Percentiles rank a stretch among this genome's conserved stretches.
phyloP scores from a whole-genome alignment of 2,113 vertebrate species.

The Xenopus laevis region DNA sequence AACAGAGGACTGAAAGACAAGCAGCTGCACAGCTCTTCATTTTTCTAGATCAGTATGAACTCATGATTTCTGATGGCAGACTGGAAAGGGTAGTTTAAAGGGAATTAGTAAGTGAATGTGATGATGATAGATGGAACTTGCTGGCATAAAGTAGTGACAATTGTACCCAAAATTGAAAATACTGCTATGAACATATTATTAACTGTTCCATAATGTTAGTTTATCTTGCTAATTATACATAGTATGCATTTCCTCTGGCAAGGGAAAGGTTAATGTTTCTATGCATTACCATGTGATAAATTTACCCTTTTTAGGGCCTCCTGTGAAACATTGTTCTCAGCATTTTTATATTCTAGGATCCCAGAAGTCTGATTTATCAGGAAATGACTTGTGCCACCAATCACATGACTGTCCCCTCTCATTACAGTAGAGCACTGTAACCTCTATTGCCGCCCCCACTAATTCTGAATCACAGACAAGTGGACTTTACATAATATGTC shows the following conservation, averaged over 20 bases:
- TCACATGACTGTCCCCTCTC: constrained; percentile 11
- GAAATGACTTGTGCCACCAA: constrained; percentile 21
- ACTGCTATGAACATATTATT: no score
- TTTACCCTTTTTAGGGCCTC: neutral
- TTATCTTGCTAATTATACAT: no score
- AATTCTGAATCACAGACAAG: constrained; percentile 11
- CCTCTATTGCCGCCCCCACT: neutral
- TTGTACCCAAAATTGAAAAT: no score
- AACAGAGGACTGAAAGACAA: no score
- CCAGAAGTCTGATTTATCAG: constrained; percentile 12
- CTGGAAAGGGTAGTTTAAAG: no score
- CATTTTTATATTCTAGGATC: constrained; percentile 7
- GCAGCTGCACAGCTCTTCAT: no score
- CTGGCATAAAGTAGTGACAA: no score
- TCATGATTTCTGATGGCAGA: no score
- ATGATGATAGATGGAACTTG: no score
- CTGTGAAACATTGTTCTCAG: neutral
- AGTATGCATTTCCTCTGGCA: neutral
- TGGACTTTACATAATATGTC: neutral
- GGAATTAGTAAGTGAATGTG: no score
- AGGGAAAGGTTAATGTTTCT: neutral
- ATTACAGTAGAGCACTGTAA: neutral
- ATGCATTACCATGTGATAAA: neutral
- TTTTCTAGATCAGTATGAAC: no score
- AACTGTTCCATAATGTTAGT: no score